A percentile compares a stretch with the other conserved stretches of the same genome.
Evolutionary conservation across 2,113 vertebrate species (phyloP).

Genomic region (Felis chaus): DNA sequence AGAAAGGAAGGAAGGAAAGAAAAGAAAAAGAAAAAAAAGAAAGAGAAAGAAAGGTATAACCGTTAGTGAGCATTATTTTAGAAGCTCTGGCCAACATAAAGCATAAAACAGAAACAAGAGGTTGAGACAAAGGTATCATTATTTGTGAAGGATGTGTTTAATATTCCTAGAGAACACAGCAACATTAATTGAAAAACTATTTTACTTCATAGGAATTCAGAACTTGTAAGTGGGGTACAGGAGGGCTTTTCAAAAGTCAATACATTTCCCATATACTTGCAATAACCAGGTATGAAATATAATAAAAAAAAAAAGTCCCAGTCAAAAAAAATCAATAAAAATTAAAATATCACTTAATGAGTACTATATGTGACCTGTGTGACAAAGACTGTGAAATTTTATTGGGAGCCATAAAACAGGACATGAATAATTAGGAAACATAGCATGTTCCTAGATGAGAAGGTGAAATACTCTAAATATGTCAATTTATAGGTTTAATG

Average conservation of each 20-base stretch:
- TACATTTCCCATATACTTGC: conserved; percentile 43
- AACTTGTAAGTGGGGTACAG: neutral
- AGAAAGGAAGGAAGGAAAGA: too few species aligned
- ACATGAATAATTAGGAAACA: conserved; percentile 60
- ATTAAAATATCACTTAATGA: conserved; percentile 66
- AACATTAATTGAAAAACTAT: conserved; percentile 6
- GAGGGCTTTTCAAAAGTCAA: conserved; percentile 59
- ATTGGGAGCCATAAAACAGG: conserved; percentile 37
- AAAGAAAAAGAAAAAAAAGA: too few species aligned
- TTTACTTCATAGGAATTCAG: conserved; percentile 53
- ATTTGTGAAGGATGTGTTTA: conserved; percentile 34
- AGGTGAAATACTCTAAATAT: conserved; percentile 25
- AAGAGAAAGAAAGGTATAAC: neutral
- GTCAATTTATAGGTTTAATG: conserved; percentile 23
- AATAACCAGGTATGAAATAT: conserved; percentile 58
- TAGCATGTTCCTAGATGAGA: neutral
- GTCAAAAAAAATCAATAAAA: conserved; percentile 69
- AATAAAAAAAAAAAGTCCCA: conserved; percentile 49
- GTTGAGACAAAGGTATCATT: neutral
- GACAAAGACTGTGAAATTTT: conserved; percentile 52
- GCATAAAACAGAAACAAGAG: neutral
- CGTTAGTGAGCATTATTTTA: neutral
- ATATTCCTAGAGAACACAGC: conserved; percentile 8
- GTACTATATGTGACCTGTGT: conserved; percentile 48
- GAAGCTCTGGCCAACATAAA: neutral